Evolutionary conservation across 2,888 invertebrate species (phyloP), one percentile per base, ranked within the genome.

Genomic region (Notodonta ziczac): DNA sequence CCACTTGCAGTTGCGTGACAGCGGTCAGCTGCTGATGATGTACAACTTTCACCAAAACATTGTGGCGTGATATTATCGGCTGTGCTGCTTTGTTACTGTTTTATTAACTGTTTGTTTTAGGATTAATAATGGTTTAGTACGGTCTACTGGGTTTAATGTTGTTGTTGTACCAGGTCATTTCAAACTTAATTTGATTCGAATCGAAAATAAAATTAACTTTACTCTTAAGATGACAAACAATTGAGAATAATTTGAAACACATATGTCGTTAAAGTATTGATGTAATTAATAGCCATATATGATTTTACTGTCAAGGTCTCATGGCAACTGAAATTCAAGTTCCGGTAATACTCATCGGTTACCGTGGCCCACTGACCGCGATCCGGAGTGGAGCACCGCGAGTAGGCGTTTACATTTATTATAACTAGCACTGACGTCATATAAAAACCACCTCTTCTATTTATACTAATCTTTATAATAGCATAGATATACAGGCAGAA

Each of bases 291-390:
- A 5, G 53, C 60, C 60, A 62, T 63, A 65, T 67, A 66, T 58
- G 65, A 54, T 77, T 75, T 78, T 74, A 78, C 74, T 81, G 80
- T 78, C 83, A 85, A 86, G 84, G 85, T 78, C 80, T 75, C 67
- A 71, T 61, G 70, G 76, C 76, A 76, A 70, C 76, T 77, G 76
- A 78, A 77, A 78, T 81, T 79, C 69, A 77, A 85, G 87, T 90
- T 91, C 91, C 90, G 90, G 87, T 85, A 87, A 81, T 83, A 78
- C 75, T 87, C 84, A 84, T 86, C 83, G 83, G 76, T 85, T 82
- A 81, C 89, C 90, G 81, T 91, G 92, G 89, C 91, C 90, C 82
- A 91, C 86, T 93, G 88, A 90, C 92, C 91, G 89, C 86, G 81
- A 85, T 91, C 69, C 68, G 76, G 77, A 81, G 82, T 84, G 75